Conservation (phyloP, 1,140 invertebrate species). For the Halictus rubicundus region DNA sequence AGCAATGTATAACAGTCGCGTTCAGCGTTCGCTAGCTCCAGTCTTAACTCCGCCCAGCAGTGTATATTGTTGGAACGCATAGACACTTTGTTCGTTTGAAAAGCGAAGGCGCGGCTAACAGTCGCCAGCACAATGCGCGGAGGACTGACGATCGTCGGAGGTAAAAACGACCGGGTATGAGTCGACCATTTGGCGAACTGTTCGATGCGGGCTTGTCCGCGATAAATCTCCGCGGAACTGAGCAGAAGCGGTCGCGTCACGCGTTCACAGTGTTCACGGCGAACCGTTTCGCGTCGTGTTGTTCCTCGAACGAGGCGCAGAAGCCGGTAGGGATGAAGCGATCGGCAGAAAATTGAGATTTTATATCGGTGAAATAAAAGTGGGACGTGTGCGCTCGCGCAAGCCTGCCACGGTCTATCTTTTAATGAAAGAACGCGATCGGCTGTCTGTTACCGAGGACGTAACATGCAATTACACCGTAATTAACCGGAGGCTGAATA, state of each 20-base stretch:
- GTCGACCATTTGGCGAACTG: slow-evolving; percentile 2
- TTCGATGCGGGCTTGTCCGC: background rate
- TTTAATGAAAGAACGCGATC: slow-evolving; percentile 44
- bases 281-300: background rate
- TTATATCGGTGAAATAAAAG: background rate
- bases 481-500: slow-evolving; percentile 41
- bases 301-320: no score
- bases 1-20: no score
- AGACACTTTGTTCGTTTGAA: no score
- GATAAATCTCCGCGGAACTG: slow-evolving; percentile 19
- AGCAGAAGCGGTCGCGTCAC: slow-evolving; percentile 1
- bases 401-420: background rate
- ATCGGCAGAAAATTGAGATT: slow-evolving; percentile 25
- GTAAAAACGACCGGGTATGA: background rate
- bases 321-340: background rate
- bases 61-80: no score
- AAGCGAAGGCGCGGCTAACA: no score
- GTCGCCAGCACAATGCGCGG: no score
- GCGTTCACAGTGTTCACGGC: background rate
- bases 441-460: slow-evolving; percentile 22
- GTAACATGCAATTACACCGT: slow-evolving; percentile 46
- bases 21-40: no score
- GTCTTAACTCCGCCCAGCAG: no score
- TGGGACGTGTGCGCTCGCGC: no score
- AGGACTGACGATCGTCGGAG: no score